These are phyloP conservation scores for Macrosteles quadrilineatus DNA, from an alignment of 1,140 invertebrate genomes.

Conservation along the genomic window DNA sequence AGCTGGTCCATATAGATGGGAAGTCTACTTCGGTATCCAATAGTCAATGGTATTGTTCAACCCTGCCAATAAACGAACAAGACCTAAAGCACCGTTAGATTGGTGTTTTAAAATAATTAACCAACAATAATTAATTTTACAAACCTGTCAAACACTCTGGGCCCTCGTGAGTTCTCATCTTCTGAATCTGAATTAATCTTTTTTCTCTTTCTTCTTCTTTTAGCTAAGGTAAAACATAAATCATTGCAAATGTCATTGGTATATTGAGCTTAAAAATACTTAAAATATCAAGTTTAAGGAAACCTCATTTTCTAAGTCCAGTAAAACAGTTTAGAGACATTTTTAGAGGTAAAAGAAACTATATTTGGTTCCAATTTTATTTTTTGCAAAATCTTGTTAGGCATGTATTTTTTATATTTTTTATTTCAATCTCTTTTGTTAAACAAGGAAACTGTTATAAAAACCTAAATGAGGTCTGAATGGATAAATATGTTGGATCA, in stretches of 20 bases:
- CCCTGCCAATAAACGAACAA: no score
- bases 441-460: no score
- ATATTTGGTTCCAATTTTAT: background rate
- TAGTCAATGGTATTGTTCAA: no score
- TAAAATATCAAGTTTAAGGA: background rate
- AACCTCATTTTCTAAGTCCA: background rate
- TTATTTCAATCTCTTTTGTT: no score
- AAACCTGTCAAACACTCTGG: slow-evolving; percentile 4
- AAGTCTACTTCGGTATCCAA: no score
- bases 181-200: slow-evolving; percentile 11
- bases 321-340: background rate
- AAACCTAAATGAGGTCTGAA: no score
- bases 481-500: no score
- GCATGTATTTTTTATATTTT: background rate
- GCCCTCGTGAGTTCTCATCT: background rate
- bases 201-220: slow-evolving; percentile 6
- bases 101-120: no score
- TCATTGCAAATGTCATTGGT: background rate
- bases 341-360: background rate
- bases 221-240: background rate
- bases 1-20: no score
- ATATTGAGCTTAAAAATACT: background rate
- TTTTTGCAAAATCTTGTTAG: background rate
- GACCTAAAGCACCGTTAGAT: no score
- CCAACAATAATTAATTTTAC: no score